These are phyloP conservation scores for Excalfactoria chinensis DNA, from an alignment of 2,113 vertebrate species.

Conservation along the genomic window DNA sequence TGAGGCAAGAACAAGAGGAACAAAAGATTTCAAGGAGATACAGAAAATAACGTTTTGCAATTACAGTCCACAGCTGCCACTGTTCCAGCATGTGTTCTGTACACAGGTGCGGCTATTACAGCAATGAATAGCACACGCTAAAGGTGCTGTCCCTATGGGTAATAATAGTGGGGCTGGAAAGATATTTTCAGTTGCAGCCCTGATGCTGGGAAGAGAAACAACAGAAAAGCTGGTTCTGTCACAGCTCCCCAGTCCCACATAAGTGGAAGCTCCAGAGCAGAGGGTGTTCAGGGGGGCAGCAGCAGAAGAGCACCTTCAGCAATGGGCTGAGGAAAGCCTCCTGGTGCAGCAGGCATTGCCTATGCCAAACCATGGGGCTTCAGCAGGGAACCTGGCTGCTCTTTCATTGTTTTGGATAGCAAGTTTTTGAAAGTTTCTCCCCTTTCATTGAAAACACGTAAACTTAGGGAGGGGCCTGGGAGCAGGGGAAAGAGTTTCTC, in stretches of 20 bases:
- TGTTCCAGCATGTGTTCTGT: conserved; percentile 57
- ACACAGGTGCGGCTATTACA: conserved; percentile 88
- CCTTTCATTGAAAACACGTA: background rate
- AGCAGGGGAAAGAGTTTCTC: background rate
- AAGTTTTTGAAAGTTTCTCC: background rate
- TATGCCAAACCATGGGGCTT: fast-evolving
- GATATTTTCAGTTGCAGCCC: conserved; percentile 76
- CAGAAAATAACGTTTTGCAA: conserved; percentile 85
- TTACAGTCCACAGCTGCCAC: conserved; percentile 81
- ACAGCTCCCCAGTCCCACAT: background rate
- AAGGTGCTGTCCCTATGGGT: conserved; percentile 81
- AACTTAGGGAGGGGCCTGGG: background rate
- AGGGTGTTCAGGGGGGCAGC: background rate
- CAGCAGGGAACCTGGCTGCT: background rate
- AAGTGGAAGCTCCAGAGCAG: background rate
- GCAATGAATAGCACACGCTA: conserved; percentile 83
- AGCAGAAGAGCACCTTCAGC: background rate
- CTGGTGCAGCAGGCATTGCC: background rate
- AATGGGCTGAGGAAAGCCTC: background rate
- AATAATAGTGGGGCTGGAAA: conserved; percentile 67
- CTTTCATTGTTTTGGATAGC: background rate
- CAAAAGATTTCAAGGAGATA: conserved; percentile 82
- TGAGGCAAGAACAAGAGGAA: background rate
- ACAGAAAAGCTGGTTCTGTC: conserved; percentile 31
- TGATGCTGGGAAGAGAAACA: conserved; percentile 73